These are phyloP conservation scores for Papilio polytes DNA, from an alignment of 1,140 invertebrate species.

Conservation along the genomic window DNA sequence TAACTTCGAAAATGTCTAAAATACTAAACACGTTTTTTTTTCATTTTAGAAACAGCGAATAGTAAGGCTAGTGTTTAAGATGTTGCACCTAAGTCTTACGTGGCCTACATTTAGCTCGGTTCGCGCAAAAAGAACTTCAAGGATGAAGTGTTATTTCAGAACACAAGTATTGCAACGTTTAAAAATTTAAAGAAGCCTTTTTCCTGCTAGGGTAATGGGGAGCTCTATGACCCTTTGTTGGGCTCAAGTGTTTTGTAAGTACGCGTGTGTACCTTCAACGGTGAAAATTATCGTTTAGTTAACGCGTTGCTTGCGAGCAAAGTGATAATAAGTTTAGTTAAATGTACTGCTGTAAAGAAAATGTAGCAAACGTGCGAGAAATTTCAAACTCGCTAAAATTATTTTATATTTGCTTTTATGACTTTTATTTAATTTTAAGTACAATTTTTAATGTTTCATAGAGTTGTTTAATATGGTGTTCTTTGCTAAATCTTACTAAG, in stretches of 20 bases:
- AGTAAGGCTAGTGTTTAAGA: not conserved
- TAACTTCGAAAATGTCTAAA: no score
- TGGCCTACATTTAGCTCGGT: slow-evolving; percentile 22
- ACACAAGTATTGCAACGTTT: slow-evolving; percentile 38
- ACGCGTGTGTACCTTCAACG: slow-evolving; percentile 37
- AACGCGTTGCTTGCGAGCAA: slow-evolving; percentile 35
- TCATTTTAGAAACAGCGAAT: not conserved
- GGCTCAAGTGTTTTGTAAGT: slow-evolving; percentile 41
- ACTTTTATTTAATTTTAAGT: slow-evolving; percentile 3
- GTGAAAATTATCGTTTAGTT: slow-evolving; percentile 41
- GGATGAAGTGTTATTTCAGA: slow-evolving; percentile 38
- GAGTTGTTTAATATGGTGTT: not conserved
- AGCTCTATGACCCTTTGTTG: slow-evolving; percentile 41
- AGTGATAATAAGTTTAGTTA: slow-evolving; percentile 40
- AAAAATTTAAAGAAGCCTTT: slow-evolving; percentile 41
- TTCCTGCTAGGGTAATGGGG: slow-evolving; percentile 39
- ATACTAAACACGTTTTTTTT: not conserved
- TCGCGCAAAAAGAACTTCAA: slow-evolving; percentile 33
- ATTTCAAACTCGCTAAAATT: not conserved
- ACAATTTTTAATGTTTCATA: not conserved
- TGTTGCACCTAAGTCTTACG: not conserved
- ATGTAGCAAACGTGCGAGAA: slow-evolving; percentile 14
- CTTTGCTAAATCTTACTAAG: no score
- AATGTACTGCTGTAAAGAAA: slow-evolving; percentile 31
- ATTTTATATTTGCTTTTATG: not conserved